phyloP scores from a whole-genome alignment of 2,888 invertebrate species.

The Beris chalybata region DNA sequence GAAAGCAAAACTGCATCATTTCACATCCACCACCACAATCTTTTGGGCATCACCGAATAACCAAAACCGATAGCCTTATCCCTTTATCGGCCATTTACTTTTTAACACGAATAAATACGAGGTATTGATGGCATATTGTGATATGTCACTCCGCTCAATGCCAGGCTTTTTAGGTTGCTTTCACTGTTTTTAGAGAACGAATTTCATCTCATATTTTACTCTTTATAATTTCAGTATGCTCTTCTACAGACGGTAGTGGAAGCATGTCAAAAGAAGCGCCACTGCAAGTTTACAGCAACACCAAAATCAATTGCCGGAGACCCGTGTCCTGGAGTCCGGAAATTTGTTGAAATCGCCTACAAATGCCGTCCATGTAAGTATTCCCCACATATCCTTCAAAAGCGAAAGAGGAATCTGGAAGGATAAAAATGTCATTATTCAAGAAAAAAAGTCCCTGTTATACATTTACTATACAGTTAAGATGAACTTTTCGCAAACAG shows the following conservation, averaged over 20 bases:
- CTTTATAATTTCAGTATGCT: constrained; percentile 67
- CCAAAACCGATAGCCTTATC: no score
- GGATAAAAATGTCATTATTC: not conserved
- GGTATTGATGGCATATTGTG: no score
- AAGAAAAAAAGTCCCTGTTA: constrained; percentile 12
- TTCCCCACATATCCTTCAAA: not conserved
- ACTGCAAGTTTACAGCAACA: constrained; percentile 87
- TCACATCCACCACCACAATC: no score
- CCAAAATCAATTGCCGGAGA: constrained; percentile 87
- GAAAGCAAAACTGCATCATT: no score
- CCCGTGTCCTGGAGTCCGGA: constrained; percentile 88
- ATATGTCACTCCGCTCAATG: no score
- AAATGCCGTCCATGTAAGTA: constrained; percentile 96
- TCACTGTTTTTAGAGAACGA: not conserved
- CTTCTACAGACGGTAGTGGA: constrained; percentile 93
- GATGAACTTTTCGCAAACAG: constrained; percentile 2
- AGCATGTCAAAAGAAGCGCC: constrained; percentile 89
- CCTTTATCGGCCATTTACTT: no score
- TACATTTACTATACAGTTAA: constrained; percentile 21
- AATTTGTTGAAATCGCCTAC: constrained; percentile 94
- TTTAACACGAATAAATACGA: no score
- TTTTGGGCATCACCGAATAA: no score
- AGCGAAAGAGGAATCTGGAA: not conserved
- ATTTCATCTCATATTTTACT: not conserved
- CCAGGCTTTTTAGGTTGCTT: not conserved